Evolutionary conservation across 2,113 vertebrate genomes (phyloP), one percentile per base, ranked within the genome.

Genomic region (Leucopternis melanops): DNA sequence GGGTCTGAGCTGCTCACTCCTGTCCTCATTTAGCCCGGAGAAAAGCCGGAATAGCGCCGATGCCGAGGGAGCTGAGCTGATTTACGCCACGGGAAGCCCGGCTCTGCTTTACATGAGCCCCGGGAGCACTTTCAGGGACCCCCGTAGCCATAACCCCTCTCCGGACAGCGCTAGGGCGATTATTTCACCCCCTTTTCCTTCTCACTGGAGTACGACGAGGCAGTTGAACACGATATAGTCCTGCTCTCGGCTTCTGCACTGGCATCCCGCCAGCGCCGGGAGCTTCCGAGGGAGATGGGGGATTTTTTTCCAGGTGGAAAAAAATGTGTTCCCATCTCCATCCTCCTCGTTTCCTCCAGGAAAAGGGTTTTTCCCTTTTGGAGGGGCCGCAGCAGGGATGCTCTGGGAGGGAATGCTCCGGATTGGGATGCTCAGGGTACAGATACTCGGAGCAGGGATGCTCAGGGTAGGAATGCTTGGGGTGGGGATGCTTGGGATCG

Each of bases 1-100:
- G 81, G 88, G 92, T 38, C 82, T 93, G 88, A 96, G 95, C 96
- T 6, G 95, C 95, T 94, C 70, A 0, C 92, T 95, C 92, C 91
- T 95, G 96, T 97, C 96, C 96, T 97, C 96, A 93, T 96, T 95
- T 96, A 93, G 96, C 96, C 95, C 4, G 4, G 67, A 70, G 83
- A 80, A 92, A 94, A 95, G 95, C 88, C 80, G 61, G 95, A 83
- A 80, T 57, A 26, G 63, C 13, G 8, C 32, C 18, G 57, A 25
- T 81, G 87, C 85, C 2, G 25, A 40, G 49, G 63, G 32, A 65
- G 89, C 75, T 75, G 89, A 88, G 93, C 92, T 40, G 89, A 77
- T 86, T 92, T 88, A 66, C 2, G 8, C 90, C 2, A 2, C 2
- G 5, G 81, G 66, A 62, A 94, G 32, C 92, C 57, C 18, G 0